Evolutionary conservation across 1,140 invertebrate species (phyloP).

Genomic region (Caenorhabditis tropicalis): DNA sequence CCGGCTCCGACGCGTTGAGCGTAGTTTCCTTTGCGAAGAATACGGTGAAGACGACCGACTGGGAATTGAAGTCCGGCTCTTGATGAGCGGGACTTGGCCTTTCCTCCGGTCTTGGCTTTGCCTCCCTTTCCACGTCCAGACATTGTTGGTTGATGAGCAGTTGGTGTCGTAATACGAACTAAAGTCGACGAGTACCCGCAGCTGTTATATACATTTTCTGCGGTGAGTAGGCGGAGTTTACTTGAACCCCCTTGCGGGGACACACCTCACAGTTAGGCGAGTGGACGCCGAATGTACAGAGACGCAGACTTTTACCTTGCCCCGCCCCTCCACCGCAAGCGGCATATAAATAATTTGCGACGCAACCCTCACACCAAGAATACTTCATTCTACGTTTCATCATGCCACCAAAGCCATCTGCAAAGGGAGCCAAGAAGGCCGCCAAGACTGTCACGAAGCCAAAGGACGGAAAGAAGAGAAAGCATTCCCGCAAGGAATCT

Average conservation of each 20-base stretch:
- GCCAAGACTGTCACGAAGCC: background rate
- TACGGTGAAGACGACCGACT: conserved; percentile 79
- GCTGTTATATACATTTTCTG: background rate
- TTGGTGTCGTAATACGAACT: background rate
- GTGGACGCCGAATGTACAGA: background rate
- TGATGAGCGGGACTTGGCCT: conserved; percentile 74
- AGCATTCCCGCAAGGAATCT: background rate
- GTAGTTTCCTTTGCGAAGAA: conserved; percentile 75
- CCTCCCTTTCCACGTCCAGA: conserved; percentile 73
- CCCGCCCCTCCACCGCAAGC: background rate
- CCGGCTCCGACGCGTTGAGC: conserved; percentile 45
- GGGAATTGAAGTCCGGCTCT: conserved; percentile 80
- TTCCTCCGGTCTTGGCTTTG: conserved; percentile 76
- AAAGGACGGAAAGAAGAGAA: conserved; percentile 1
- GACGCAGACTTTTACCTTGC: background rate
- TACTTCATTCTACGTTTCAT: background rate
- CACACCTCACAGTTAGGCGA: background rate
- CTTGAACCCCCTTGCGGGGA: background rate
- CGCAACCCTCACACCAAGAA: background rate
- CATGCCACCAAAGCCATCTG: conserved; percentile 20
- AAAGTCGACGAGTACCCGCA: no score
- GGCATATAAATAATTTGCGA: background rate
- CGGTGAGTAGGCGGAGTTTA: background rate
- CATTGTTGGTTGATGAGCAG: conserved; percentile 63
- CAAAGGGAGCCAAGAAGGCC: conserved; percentile 33